These are phyloP conservation scores for Anastatus disparis DNA, from an alignment of 1,140 invertebrate species.

Conservation along the genomic window DNA sequence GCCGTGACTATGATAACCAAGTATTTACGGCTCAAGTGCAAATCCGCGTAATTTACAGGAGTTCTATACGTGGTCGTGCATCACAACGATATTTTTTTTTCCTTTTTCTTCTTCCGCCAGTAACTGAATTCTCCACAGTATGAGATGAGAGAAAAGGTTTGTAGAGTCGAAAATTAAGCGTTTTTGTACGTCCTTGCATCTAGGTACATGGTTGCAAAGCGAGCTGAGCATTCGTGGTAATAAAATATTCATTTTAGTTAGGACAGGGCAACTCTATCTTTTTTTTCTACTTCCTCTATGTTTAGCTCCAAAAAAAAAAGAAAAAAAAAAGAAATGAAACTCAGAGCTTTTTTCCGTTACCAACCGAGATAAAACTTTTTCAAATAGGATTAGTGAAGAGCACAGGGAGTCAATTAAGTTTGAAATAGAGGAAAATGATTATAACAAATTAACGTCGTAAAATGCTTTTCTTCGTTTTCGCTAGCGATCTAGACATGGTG, in stretches of 20 bases:
- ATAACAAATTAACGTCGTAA: slow-evolving; percentile 23
- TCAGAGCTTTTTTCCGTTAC: background rate
- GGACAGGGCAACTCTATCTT: background rate
- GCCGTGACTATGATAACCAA: slow-evolving; percentile 64
- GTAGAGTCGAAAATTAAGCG: slow-evolving; percentile 37
- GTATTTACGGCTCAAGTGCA: slow-evolving; percentile 61
- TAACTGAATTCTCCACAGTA: background rate
- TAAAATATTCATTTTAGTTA: slow-evolving; percentile 40
- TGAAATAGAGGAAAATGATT: slow-evolving; percentile 28
- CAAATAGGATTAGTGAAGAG: slow-evolving; percentile 27
- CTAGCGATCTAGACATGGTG: no score
- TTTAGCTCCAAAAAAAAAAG: background rate
- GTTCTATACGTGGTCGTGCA: slow-evolving; percentile 20
- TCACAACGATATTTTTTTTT: no score
- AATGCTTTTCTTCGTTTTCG: background rate
- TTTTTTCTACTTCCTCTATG: background rate
- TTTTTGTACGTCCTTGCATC: slow-evolving; percentile 33
- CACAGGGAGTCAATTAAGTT: slow-evolving; percentile 31
- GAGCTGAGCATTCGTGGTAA: background rate
- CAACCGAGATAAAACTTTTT: slow-evolving; percentile 35
- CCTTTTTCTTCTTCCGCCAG: background rate
- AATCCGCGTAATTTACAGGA: slow-evolving; percentile 61
- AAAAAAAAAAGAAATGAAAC: background rate
- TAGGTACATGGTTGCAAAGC: background rate
- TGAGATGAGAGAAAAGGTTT: background rate